A percentile compares a stretch with the other conserved stretches of the same genome.
Evolutionary conservation across 1,140 invertebrate genomes (phyloP).

Genomic region (Nephotettix cincticeps): DNA sequence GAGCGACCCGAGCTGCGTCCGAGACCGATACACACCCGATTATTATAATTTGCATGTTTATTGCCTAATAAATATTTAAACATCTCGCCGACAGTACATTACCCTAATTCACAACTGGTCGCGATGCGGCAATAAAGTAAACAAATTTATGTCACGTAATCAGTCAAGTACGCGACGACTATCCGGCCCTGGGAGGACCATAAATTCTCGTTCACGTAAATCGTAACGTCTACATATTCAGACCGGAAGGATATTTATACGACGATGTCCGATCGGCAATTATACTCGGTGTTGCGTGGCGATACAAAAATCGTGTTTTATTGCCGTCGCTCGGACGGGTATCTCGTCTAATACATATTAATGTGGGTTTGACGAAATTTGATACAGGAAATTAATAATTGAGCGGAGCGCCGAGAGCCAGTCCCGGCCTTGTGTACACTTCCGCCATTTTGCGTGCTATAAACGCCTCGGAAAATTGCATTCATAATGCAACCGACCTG

Average conservation of each 20-base stretch:
- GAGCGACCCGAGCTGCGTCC: no score
- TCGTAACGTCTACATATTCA: not conserved
- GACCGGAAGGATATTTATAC: not conserved
- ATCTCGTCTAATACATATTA: constrained; percentile 16
- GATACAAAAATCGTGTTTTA: no score
- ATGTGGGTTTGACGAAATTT: constrained; percentile 5
- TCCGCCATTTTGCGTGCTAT: constrained; percentile 12
- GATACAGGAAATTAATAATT: constrained; percentile 23
- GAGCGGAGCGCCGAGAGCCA: not conserved
- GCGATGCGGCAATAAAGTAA: not conserved
- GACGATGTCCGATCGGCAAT: not conserved
- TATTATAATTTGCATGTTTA: constrained; percentile 18
- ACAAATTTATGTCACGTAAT: constrained; percentile 18
- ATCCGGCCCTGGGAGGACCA: not conserved
- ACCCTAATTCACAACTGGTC: not conserved
- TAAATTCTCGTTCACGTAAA: not conserved
- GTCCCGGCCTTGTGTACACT: not conserved
- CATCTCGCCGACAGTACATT: not conserved
- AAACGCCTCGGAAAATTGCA: constrained; percentile 1
- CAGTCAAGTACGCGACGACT: not conserved
- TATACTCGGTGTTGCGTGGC: no score
- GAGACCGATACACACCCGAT: not conserved
- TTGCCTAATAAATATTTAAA: constrained; percentile 18
- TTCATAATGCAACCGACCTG: not conserved
- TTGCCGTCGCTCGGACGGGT: not conserved